Evolutionary conservation across 2,113 vertebrate genomes (phyloP).

Genomic region (Monopterus albus): DNA sequence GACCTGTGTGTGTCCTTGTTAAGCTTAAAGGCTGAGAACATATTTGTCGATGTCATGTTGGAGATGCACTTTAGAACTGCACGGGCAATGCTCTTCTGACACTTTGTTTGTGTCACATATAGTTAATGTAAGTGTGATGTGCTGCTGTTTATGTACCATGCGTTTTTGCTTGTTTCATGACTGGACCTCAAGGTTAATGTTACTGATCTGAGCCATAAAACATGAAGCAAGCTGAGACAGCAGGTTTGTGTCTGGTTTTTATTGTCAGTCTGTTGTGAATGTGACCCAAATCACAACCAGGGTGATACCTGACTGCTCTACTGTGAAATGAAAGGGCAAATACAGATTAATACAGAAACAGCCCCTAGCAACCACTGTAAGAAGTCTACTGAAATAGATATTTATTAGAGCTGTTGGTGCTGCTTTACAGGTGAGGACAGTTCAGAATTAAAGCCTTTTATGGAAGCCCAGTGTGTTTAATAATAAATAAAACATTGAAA

Average conservation of each 20-base stretch:
- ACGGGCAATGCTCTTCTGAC: conserved; percentile 33
- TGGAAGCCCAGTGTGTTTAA: no score
- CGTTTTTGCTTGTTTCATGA: conserved; percentile 37
- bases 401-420: no score
- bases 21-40: conserved; percentile 17
- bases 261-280: neutral
- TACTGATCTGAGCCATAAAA: conserved; percentile 60
- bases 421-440: no score
- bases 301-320: no score
- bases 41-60: conserved; percentile 24
- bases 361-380: no score
- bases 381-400: no score
- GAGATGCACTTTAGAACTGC: conserved; percentile 69
- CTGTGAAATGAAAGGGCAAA: no score
- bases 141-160: conserved; percentile 4
- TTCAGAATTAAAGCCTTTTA: no score
- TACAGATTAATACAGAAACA: no score
- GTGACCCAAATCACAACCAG: no score
- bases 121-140: conserved; percentile 16
- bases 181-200: conserved; percentile 23
- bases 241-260: neutral
- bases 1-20: conserved; percentile 11
- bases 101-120: conserved; percentile 37
- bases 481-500: no score
- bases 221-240: conserved; percentile 22